Percentiles rank a stretch among this genome's conserved stretches.
phyloP scores from a whole-genome alignment of 2,113 vertebrate species.

The Corvus hawaiiensis region DNA sequence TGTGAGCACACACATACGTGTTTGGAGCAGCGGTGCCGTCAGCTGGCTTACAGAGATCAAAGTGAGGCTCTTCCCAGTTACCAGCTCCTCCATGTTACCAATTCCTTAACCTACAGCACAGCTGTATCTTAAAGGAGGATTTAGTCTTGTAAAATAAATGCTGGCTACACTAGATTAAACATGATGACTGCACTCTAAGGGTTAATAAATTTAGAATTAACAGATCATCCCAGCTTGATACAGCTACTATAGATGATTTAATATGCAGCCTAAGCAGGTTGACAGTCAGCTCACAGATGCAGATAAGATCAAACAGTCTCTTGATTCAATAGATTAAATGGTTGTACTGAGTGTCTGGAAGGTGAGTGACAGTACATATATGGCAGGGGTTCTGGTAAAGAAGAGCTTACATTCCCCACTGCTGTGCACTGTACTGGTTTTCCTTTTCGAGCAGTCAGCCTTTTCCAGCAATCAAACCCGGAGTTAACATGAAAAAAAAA shows the following conservation, averaged over 20 bases:
- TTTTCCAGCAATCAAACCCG: conserved; percentile 50
- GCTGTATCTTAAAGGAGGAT: conserved; percentile 67
- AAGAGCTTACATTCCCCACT: conserved; percentile 55
- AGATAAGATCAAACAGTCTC: conserved; percentile 83
- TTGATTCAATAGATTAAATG: conserved; percentile 79
- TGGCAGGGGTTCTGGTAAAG: conserved; percentile 64
- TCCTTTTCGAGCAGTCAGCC: conserved; percentile 60
- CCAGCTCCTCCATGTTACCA: conserved; percentile 49
- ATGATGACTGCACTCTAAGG: conserved; percentile 79
- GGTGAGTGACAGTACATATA: conserved; percentile 71
- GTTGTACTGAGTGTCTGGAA: conserved; percentile 71
- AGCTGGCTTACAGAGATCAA: conserved; percentile 8
- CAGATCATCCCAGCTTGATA: conserved; percentile 83
- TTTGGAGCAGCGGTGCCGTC: neutral
- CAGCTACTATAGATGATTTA: conserved; percentile 82
- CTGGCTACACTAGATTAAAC: conserved; percentile 77
- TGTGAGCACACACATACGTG: rapidly evolving
- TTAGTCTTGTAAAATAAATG: conserved; percentile 76
- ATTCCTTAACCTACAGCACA: conserved; percentile 64
- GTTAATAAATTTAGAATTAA: conserved; percentile 88
- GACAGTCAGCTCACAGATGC: conserved; percentile 82
- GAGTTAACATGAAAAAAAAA: neutral
- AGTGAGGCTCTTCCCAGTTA: conserved; percentile 17
- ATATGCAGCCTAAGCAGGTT: conserved; percentile 81
- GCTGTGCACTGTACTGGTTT: conserved; percentile 58